phyloP scores from a whole-genome alignment of 2,113 vertebrate genomes.

The Hippotragus niger region DNA sequence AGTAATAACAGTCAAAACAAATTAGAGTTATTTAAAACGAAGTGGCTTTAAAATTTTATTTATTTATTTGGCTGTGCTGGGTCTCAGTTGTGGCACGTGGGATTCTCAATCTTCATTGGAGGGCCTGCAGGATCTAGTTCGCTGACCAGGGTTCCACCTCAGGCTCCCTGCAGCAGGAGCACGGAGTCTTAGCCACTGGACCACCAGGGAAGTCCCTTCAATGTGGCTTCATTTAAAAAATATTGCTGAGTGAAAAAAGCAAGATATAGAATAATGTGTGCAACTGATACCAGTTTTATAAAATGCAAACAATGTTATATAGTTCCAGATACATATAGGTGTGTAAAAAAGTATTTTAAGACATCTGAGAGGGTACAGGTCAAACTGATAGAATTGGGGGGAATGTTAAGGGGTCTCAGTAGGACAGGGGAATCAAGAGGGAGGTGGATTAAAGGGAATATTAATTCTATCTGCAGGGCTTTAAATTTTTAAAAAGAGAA shows the following conservation, averaged over 20 bases:
- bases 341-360: neutral
- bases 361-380: neutral
- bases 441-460: neutral
- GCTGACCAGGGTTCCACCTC: neutral
- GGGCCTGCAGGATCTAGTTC: neutral
- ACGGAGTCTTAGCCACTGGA: neutral
- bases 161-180: rapidly evolving
- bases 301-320: neutral
- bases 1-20: neutral
- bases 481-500: neutral
- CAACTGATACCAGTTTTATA: neutral
- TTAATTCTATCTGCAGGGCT: neutral
- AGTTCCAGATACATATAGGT: neutral
- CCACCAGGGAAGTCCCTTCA: neutral
- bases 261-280: neutral
- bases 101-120: neutral
- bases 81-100: neutral
- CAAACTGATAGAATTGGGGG: neutral
- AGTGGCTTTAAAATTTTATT: neutral
- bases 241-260: neutral
- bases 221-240: neutral
- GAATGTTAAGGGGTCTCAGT: neutral
- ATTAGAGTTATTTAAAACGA: neutral
- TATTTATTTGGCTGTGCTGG: neutral
- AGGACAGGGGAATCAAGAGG: neutral